Evolutionary conservation across 1,140 invertebrate genomes (phyloP).

Genomic region (Agrypnia vestita): DNA sequence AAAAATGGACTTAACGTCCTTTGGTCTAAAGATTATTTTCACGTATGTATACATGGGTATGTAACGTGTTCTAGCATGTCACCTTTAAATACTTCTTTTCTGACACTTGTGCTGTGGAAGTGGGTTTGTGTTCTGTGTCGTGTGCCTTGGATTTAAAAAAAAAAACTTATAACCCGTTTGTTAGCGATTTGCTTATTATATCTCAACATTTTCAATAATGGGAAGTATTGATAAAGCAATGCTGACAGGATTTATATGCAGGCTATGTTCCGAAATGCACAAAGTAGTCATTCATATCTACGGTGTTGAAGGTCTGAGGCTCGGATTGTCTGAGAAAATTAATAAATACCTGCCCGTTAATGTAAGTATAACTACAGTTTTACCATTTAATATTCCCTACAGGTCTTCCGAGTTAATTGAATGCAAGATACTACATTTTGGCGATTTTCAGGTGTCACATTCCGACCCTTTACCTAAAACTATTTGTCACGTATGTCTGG

Average conservation of each 20-base stretch:
- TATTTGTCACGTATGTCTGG: slow-evolving; percentile 80
- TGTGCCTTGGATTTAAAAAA: not conserved
- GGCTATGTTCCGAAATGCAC: slow-evolving; percentile 87
- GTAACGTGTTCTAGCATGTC: not conserved
- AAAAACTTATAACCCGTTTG: slow-evolving; percentile 13
- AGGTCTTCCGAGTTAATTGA: not conserved
- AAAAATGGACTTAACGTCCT: not conserved
- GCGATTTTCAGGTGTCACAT: slow-evolving; percentile 76
- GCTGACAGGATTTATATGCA: slow-evolving; percentile 84
- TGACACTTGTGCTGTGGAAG: slow-evolving; percentile 36
- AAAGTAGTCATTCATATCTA: slow-evolving; percentile 85
- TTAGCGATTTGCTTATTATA: slow-evolving; percentile 2
- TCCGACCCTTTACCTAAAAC: slow-evolving; percentile 84
- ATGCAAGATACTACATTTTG: not conserved
- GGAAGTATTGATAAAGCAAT: slow-evolving; percentile 83
- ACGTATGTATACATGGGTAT: too few species aligned
- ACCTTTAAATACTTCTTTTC: slow-evolving; percentile 5
- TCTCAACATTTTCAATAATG: slow-evolving; percentile 69
- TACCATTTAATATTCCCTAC: not conserved
- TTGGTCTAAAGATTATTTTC: not conserved
- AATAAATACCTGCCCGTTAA: slow-evolving; percentile 84
- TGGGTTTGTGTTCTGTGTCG: slow-evolving; percentile 8
- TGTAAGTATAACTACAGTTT: slow-evolving; percentile 70
- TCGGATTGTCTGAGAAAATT: slow-evolving; percentile 83
- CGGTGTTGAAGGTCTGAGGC: slow-evolving; percentile 81